phyloP scores from a whole-genome alignment of 2,888 invertebrate species.

The Theodoxus fluviatilis region DNA sequence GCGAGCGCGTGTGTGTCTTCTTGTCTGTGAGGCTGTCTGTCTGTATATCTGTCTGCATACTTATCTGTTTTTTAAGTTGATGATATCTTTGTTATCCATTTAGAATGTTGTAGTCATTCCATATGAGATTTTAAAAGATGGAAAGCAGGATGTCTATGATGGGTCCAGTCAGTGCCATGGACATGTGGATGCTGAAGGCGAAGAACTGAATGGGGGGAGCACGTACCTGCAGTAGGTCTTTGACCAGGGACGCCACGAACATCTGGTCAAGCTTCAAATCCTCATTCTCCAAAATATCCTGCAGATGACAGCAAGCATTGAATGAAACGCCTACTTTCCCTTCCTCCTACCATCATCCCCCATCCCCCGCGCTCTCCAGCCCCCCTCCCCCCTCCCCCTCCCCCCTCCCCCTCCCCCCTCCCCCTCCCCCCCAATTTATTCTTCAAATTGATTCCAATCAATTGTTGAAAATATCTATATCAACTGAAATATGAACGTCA shows the following conservation, averaged over 20 bases:
- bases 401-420: neutral
- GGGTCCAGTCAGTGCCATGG: too few species aligned
- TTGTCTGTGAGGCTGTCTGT: too few species aligned
- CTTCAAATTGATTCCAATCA: neutral
- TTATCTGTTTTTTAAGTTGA: neutral
- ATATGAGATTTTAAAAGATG: neutral
- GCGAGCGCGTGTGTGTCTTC: too few species aligned
- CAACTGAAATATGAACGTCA: too few species aligned
- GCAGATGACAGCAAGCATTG: conserved; percentile 24
- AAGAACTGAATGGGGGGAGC: too few species aligned
- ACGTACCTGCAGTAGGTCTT: conserved; percentile 67
- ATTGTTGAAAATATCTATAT: too few species aligned
- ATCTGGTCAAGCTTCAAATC: conserved; percentile 75
- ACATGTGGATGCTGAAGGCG: too few species aligned
- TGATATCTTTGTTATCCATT: neutral
- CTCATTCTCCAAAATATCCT: conserved; percentile 97
- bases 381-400: neutral
- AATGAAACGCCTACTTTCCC: neutral
- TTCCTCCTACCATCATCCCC: neutral
- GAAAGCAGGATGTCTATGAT: neutral
- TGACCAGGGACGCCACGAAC: conserved; percentile 67
- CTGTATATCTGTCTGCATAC: too few species aligned
- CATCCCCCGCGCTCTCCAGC: neutral
- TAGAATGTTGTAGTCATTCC: neutral
- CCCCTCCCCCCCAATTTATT: neutral